Evolutionary conservation across 2,797 vertebrate genomes (phyloP).

Genomic region (Rhinichthys osculus): DNA sequence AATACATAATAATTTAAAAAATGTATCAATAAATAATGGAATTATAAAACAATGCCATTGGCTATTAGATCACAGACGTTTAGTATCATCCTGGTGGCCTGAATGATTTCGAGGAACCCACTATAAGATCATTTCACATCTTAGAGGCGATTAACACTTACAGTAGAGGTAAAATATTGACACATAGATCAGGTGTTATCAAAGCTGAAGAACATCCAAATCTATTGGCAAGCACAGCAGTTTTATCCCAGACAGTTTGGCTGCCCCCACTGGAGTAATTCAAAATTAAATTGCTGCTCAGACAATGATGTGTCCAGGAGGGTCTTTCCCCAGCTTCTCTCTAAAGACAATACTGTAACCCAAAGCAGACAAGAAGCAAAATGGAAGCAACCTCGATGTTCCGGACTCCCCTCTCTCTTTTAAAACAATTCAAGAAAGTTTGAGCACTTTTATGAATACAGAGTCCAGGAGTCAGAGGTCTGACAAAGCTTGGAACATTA

Average conservation of each 20-base stretch:
- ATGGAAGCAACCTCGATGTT: constrained; percentile 5
- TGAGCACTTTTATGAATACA: constrained; percentile 30
- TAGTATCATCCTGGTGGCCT: constrained; percentile 45
- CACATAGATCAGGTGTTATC: constrained; percentile 66
- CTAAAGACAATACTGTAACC: constrained; percentile 31
- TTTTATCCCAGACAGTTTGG: constrained; percentile 62
- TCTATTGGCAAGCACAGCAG: constrained; percentile 60
- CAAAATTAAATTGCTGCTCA: constrained; percentile 61
- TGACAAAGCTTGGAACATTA: constrained; percentile 55
- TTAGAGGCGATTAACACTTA: constrained; percentile 53
- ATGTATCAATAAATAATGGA: neutral
- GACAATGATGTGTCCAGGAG: constrained; percentile 61
- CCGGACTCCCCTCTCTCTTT: constrained; percentile 1
- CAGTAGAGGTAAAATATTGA: constrained; percentile 64
- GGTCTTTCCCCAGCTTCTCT: constrained; percentile 51
- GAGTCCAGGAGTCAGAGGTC: constrained; percentile 52
- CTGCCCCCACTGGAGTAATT: constrained; percentile 62
- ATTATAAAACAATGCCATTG: constrained; percentile 26
- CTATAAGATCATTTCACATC: constrained; percentile 52
- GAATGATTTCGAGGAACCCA: constrained; percentile 38
- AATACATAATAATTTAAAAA: neutral
- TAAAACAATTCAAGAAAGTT: constrained; percentile 34
- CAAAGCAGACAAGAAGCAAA: constrained; percentile 17
- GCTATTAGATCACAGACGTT: constrained; percentile 41
- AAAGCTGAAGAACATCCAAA: constrained; percentile 64